Evolutionary conservation across 2,113 vertebrate species (phyloP).

Genomic region (Platanista minor): DNA sequence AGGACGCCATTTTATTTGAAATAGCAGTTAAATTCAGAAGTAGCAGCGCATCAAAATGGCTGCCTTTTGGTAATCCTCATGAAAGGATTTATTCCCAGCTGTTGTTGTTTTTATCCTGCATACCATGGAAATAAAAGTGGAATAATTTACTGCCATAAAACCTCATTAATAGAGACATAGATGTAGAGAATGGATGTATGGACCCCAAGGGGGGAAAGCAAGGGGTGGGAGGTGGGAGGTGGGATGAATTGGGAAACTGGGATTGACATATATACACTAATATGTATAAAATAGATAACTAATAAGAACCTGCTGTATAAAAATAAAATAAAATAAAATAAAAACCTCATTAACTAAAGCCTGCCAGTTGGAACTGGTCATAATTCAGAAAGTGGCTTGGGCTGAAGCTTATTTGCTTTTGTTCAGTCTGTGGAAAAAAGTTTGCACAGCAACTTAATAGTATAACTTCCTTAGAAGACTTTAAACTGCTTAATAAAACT

Average conservation of each 20-base stretch:
- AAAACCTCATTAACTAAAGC: slow-evolving; percentile 53
- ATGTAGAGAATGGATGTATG: too few relatives aligned
- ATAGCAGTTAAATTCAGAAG: slow-evolving; percentile 45
- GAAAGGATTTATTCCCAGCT: slow-evolving; percentile 54
- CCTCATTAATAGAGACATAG: slow-evolving; percentile 22
- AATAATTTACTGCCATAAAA: slow-evolving; percentile 58
- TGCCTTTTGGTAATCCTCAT: slow-evolving; percentile 45
- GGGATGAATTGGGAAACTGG: too few relatives aligned
- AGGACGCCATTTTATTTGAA: slow-evolving; percentile 51
- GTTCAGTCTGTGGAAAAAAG: slow-evolving; percentile 39
- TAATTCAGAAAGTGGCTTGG: slow-evolving; percentile 59
- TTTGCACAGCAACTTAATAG: slow-evolving; percentile 48
- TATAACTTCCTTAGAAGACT: slow-evolving; percentile 46
- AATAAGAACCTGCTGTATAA: too few relatives aligned
- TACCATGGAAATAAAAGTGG: slow-evolving; percentile 51
- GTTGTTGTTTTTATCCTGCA: not conserved
- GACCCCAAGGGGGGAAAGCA: too few relatives aligned
- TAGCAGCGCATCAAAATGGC: slow-evolving; percentile 44
- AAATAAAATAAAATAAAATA: too few relatives aligned
- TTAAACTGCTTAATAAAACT: slow-evolving; percentile 39
- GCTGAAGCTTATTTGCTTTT: slow-evolving; percentile 53
- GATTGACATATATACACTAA: too few relatives aligned
- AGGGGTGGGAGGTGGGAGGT: too few relatives aligned
- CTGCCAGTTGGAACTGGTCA: slow-evolving; percentile 41
- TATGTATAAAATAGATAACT: too few relatives aligned